Percentiles rank a stretch among this genome's conserved stretches.
These are phyloP conservation scores for Barbus barbus DNA, from an alignment of 2,113 vertebrate species.

Conservation along the genomic window DNA sequence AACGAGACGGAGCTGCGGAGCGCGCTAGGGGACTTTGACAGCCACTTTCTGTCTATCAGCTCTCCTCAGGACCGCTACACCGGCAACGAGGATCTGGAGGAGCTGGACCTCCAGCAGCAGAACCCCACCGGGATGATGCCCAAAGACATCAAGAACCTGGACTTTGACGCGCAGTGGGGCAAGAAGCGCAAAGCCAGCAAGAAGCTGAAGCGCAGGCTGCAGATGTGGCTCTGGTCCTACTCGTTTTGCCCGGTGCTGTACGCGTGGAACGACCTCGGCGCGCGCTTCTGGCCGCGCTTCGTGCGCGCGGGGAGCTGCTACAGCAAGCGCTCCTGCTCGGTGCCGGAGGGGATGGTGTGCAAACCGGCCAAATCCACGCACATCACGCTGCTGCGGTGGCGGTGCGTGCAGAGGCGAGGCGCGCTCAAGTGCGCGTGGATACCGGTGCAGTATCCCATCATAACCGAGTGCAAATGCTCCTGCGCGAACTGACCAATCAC, in stretches of 20 bases:
- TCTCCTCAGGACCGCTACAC: slow-evolving; percentile 82
- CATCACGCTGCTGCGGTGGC: slow-evolving; percentile 90
- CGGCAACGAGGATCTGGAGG: slow-evolving; percentile 80
- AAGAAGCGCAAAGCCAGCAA: slow-evolving; percentile 88
- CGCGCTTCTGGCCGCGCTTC: slow-evolving; percentile 93
- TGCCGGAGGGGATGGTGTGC: slow-evolving; percentile 95
- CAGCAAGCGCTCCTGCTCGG: slow-evolving; percentile 92
- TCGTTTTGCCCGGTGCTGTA: slow-evolving; percentile 91
- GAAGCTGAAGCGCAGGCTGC: slow-evolving; percentile 91
- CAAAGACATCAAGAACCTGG: slow-evolving; percentile 88
- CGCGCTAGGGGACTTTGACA: slow-evolving; percentile 90
- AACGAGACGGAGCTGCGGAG: slow-evolving; percentile 91
- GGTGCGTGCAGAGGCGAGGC: slow-evolving; percentile 84
- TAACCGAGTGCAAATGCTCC: slow-evolving; percentile 95
- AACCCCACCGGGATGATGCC: slow-evolving; percentile 87
- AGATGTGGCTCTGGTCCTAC: slow-evolving; percentile 97
- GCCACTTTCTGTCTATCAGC: slow-evolving; percentile 84
- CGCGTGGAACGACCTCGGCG: slow-evolving; percentile 94
- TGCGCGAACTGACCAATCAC: slow-evolving; percentile 77
- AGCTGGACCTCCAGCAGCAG: slow-evolving; percentile 80
- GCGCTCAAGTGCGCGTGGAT: slow-evolving; percentile 94
- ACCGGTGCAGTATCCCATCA: slow-evolving; percentile 94
- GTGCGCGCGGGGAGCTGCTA: slow-evolving; percentile 91
- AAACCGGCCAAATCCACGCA: slow-evolving; percentile 87
- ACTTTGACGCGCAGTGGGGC: slow-evolving; percentile 86